Conservation (phyloP, 2,888 invertebrate genomes). For the Noctua janthe region DNA sequence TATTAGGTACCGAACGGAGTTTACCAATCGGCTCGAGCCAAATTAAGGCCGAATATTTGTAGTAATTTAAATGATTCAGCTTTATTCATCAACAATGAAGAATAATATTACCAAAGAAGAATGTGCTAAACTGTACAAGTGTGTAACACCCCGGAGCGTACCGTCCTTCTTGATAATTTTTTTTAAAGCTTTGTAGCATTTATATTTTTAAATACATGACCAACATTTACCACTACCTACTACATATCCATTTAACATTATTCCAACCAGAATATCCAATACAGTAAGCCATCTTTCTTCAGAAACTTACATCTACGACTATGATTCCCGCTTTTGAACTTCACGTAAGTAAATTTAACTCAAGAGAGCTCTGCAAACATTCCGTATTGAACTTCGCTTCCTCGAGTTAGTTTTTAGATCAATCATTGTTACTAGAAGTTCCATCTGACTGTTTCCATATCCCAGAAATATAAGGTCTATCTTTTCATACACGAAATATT, state of each 20-base stretch:
- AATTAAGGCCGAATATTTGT: not conserved
- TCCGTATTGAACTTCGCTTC: conserved; percentile 55
- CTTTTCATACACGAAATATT: no score
- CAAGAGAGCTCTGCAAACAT: conserved; percentile 49
- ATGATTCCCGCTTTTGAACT: conserved; percentile 45
- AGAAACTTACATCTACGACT: conserved; percentile 23
- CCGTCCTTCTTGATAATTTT: not conserved
- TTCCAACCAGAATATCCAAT: conserved; percentile 5
- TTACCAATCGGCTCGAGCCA: not conserved
- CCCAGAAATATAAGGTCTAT: not conserved
- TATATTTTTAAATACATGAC: no score
- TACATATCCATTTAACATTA: not conserved
- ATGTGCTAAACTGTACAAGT: no score
- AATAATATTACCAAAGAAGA: no score
- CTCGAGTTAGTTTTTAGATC: conserved; percentile 56
- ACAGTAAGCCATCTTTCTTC: conserved; percentile 22
- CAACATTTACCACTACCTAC: no score
- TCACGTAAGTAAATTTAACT: conserved; percentile 49
- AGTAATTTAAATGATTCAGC: not conserved
- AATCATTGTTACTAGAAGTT: conserved; percentile 60
- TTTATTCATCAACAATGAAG: no score
- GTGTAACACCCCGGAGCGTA: not conserved
- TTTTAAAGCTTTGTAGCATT: not conserved
- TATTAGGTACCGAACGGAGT: not conserved
- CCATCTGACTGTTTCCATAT: conserved; percentile 40